A percentile compares a stretch with the other conserved stretches of the same genome.
phyloP scores from a whole-genome alignment of 2,797 vertebrate genomes.

The Hafferia zeledoni region DNA sequence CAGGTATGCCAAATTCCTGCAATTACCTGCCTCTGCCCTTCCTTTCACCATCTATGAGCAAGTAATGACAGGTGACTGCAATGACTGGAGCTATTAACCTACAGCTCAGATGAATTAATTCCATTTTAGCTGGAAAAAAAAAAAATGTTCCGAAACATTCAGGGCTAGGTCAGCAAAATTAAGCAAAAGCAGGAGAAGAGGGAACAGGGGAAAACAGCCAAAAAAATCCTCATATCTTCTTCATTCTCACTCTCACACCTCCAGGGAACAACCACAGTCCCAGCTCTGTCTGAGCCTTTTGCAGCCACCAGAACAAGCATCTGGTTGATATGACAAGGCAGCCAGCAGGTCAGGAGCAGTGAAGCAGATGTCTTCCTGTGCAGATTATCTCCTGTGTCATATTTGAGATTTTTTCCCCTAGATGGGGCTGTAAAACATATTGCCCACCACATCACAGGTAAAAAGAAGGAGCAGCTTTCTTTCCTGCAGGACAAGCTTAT shows the following conservation, averaged over 20 bases:
- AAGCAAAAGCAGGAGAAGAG: not conserved
- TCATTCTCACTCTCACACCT: not conserved
- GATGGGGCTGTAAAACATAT: not conserved
- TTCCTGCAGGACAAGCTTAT: accelerated
- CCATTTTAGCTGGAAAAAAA: not conserved
- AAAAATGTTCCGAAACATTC: not conserved
- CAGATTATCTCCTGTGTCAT: not conserved
- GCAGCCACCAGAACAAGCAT: not conserved
- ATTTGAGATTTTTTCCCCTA: not conserved
- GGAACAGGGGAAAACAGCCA: not conserved
- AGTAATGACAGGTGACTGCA: constrained; percentile 13
- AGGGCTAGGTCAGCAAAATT: not conserved
- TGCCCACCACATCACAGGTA: not conserved
- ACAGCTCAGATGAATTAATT: not conserved
- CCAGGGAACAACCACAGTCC: not conserved
- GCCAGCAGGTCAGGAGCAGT: not conserved
- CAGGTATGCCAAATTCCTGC: constrained; percentile 17
- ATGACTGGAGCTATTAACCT: not conserved
- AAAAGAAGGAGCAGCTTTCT: not conserved
- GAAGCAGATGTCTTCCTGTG: not conserved
- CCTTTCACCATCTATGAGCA: constrained; percentile 20
- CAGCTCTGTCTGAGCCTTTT: not conserved
- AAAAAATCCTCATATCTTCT: not conserved
- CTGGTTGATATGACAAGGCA: not conserved
- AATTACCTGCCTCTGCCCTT: constrained; percentile 36